Evolutionary conservation across 2,888 invertebrate species (phyloP).

Genomic region (Monopis laevigella): DNA sequence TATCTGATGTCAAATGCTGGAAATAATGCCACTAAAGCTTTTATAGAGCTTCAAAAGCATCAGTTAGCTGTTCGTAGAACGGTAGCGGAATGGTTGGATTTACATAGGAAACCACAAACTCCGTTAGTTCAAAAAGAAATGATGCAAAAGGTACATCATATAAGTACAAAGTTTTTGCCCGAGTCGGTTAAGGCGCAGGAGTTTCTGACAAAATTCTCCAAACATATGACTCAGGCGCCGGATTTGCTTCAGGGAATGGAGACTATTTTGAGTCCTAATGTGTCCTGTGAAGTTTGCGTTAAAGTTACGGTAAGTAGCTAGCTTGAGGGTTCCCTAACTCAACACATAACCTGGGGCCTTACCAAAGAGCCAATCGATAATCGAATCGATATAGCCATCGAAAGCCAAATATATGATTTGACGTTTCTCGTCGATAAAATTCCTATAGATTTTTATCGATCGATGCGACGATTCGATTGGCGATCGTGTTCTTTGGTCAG

Average conservation of each 20-base stretch:
- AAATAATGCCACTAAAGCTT: constrained; percentile 88
- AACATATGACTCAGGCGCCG: constrained; percentile 78
- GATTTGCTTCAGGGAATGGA: constrained; percentile 81
- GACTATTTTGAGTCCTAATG: constrained; percentile 86
- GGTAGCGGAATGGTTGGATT: constrained; percentile 87
- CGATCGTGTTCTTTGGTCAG: too few species aligned
- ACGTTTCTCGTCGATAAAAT: too few species aligned
- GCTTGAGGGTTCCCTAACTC: too few species aligned
- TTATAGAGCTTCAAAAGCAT: constrained; percentile 90
- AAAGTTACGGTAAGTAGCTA: constrained; percentile 82
- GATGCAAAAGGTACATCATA: constrained; percentile 71
- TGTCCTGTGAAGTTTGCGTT: constrained; percentile 95
- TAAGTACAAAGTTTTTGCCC: constrained; percentile 82
- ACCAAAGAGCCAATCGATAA: too few species aligned
- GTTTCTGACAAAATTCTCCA: constrained; percentile 84
- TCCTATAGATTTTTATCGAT: too few species aligned
- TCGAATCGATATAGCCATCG: too few species aligned
- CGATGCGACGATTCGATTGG: too few species aligned
- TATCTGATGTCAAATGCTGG: constrained; percentile 93
- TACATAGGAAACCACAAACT: constrained; percentile 77
- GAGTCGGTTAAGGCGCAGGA: constrained; percentile 93
- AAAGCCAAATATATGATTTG: too few species aligned
- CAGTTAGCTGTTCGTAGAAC: constrained; percentile 84
- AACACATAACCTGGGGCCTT: too few species aligned
- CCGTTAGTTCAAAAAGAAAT: constrained; percentile 79